Base-by-base conservation (phyloP, 2,113 vertebrate species). In the Pygoscelis antarcticus region DNA sequence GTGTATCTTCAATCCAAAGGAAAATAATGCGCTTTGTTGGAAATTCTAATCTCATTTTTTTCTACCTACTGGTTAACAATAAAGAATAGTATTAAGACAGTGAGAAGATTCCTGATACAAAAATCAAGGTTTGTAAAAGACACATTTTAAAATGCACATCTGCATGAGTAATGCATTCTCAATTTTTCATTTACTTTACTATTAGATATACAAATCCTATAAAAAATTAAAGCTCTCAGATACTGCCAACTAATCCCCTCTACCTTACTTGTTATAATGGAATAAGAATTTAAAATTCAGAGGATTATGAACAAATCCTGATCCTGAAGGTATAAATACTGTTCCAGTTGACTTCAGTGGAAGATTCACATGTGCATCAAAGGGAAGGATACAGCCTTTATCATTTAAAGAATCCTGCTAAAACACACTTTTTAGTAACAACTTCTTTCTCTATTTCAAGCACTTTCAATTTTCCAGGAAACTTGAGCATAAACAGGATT, bases 291-390 rank as follows among this genome's bases (percentile, higher is more conserved):
- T 94, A 66, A 95, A 94, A 96, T 93, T 94, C 75, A 81, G 89
- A 78, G 82, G 96, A 93, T 97, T 97, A 96, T 68, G 78, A 96
- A 70, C 55, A 96, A 96, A 94, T 80, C 82, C 91, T 83, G 58
- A 91, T 91, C 46, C 47, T 80, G 62, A 96, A 95, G 34, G 68
- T 80, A 52, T 80, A 92, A 89, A 83, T 58, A 9, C 38, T 86
- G 89, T 97, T 96, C 91, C 91, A 94, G 87, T 78, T 93, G 94
- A 91, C 84, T 96, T 93, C 91, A 95, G 75, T 83, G 47, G 75
- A 83, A 90, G 62, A 93, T 62, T 90, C 78, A 62, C 32, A 13
- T 18, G 38, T 75, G 49, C 68, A 83, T 82, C 81, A 93, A 72
- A 88, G 34, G 51, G 29, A 93, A 91, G 70, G 54, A 90, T 80